Evolutionary conservation across 2,888 invertebrate genomes (phyloP), one percentile per base, ranked within the genome.

Genomic region (Drosophila testacea): DNA sequence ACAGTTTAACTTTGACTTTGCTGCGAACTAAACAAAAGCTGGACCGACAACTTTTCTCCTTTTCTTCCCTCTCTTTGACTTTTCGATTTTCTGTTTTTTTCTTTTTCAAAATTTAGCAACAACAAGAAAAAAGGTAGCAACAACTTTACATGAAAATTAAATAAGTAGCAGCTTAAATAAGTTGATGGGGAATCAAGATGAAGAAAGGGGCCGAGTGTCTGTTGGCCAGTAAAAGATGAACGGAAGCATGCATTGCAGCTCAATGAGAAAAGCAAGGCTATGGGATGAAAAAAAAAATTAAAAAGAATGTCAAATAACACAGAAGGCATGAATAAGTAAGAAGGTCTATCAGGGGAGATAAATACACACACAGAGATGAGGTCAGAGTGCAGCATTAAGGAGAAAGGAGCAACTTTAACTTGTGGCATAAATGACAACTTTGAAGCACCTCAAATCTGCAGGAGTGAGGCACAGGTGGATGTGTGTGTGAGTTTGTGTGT

Each of bases 101-200:
- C n/a, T 28, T 61, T 51, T 39, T 5, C 5, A 13, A 39, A 59
- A 27, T 56, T 50, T 10, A n/a, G 16, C 42, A 64, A 57, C 30
- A 57, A 48, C 47, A 57, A 62, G 41, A 42, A 27, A 3, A 47
- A 55, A 46, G 44, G 52, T 41, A 56, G 62, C 52, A 64, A 52
- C 44, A 79, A 83, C 70, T 88, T 80, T 77, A 83, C 77, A 83
- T 89, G 89, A 88, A 88, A 89, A 85, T 89, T 83, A 89, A 89
- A 89, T 89, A 85, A 89, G 89, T 80, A 88, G 81, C 69, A 82
- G 86, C 79, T 85, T 85, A 89, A 89, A 85, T 71, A 84, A 88
- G 80, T 89, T 68, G 69, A 51, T 32, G 56, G 56, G 79, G 42
- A 6, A 11, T 3, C 13, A 3, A 11, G 13, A 28, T 9, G 34